These are phyloP conservation scores for Thalassaphorura encarpata DNA, from an alignment of 1,140 invertebrate genomes.

Conservation along the genomic window DNA sequence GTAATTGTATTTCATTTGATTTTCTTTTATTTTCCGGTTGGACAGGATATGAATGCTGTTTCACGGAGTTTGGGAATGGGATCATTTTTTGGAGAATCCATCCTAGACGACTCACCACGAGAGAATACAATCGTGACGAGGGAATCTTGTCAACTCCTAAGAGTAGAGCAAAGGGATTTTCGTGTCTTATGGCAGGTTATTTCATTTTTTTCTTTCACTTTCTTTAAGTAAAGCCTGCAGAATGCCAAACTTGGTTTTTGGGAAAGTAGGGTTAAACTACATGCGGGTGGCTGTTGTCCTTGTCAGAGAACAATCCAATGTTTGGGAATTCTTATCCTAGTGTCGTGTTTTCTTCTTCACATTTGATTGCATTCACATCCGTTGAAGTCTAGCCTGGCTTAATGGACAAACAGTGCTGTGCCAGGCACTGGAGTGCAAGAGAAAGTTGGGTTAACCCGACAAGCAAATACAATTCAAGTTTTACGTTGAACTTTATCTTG, in stretches of 20 bases:
- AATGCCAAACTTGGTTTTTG: not conserved
- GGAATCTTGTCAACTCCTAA: conserved; percentile 59
- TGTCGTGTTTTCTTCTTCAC: too few species aligned
- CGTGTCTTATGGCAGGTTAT: conserved; percentile 65
- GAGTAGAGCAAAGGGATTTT: conserved; percentile 65
- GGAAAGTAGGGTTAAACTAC: not conserved
- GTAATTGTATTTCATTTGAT: not conserved
- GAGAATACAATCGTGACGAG: conserved; percentile 62
- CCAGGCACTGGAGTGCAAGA: too few species aligned
- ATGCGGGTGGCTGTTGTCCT: too few species aligned
- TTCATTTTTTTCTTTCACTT: not conserved
- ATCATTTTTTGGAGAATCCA: conserved; percentile 59
- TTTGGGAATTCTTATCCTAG: too few species aligned
- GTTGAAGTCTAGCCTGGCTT: not conserved
- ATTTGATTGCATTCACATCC: too few species aligned
- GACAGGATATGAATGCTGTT: conserved; percentile 29
- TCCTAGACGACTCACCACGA: conserved; percentile 40
- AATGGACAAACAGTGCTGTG: too few species aligned
- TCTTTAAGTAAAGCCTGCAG: not conserved
- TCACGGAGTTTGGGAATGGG: conserved; percentile 55
- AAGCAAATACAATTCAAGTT: too few species aligned
- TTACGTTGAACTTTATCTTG: too few species aligned
- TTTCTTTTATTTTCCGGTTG: not conserved
- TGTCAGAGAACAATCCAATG: too few species aligned
- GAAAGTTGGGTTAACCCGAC: too few species aligned